These are phyloP conservation scores for Thumatha senex DNA, from an alignment of 2,888 invertebrate species.

Conservation along the genomic window DNA sequence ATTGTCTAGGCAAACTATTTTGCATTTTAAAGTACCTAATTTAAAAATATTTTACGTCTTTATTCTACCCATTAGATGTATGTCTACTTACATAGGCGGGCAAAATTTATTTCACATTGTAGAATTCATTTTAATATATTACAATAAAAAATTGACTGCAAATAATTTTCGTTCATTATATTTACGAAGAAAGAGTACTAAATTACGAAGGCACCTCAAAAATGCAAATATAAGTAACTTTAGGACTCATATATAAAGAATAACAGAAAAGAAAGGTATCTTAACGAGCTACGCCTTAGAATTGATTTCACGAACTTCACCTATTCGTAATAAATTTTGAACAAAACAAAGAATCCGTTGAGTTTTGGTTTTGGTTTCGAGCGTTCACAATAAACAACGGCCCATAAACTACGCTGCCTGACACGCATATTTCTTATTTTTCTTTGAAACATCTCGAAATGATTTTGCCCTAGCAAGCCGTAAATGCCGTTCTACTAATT, in stretches of 20 bases:
- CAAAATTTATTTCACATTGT: conserved; percentile 18
- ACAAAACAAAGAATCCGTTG: conserved; percentile 64
- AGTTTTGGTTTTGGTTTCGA: conserved; percentile 46
- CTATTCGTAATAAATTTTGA: conserved; percentile 41
- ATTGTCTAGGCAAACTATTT: conserved; percentile 33
- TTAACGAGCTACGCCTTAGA: conserved; percentile 46
- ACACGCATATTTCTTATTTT: conserved; percentile 68
- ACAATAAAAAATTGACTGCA: conserved; percentile 9
- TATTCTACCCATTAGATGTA: too few relatives aligned
- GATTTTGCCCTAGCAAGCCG: conserved; percentile 51
- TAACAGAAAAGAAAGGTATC: conserved; percentile 26
- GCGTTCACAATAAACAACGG: conserved; percentile 63
- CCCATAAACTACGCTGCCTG: conserved; percentile 59
- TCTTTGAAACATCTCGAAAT: conserved; percentile 60
- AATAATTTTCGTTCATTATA: conserved; percentile 8
- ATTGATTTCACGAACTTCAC: conserved; percentile 46
- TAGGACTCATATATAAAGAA: conserved; percentile 19
- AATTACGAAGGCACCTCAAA: conserved; percentile 8
- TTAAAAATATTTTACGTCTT: conserved; percentile 34
- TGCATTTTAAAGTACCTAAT: conserved; percentile 27
- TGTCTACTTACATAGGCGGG: conserved; percentile 8
- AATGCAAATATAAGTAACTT: conserved; percentile 14
- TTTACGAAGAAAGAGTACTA: conserved; percentile 9
- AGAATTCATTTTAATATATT: conserved; percentile 10
- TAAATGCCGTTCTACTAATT: conserved; percentile 74